Base-by-base conservation (phyloP, 2,888 invertebrate species). In the Thymelicus lineola region DNA sequence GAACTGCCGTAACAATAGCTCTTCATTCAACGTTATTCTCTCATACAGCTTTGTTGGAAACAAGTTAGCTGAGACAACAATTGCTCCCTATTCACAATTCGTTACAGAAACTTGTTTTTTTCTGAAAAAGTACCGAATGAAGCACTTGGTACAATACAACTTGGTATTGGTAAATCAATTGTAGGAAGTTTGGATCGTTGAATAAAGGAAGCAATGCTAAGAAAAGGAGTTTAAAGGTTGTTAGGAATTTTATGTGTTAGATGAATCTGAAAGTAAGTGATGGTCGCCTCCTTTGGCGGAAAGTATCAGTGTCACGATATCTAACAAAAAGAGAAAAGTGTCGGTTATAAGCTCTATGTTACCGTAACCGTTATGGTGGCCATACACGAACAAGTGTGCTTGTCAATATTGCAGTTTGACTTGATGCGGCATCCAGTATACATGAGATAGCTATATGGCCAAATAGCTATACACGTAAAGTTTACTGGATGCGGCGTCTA, bases 11-110 rank as follows among this genome's bases (percentile, higher is more conserved):
- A 72, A 73, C 74, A 74, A 73, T 72, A 70, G 71, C 70, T 73
- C 70, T 70, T 70, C 73, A 72, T 74, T 74, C 71, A 63, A 72
- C 72, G 69, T 72, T 71, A 71, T 74, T 73, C 66, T 73, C 73
- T 74, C 69, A 61, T 71, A 72, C 59, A 71, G 53, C 65, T 70
- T 72, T 69, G 68, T 71, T 59, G 66, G 48, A 17, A 68, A 72
- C 70, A 71, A 65, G 73, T 79, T 79, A 80, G 79, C 79, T 83
- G 65, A 65, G 65, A 70, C 72, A 70, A 66, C 72, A 70, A 72
- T 72, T 72, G 72, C 67, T 70, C 70, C 64, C 64, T 70, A 67
- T 70, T 66, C 72, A 66, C 71, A 63, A 67, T 67, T 67, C 67
- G 71, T 70, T 70, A 65, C 59, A 20, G 57, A 61, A 64, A 60